Conservation (phyloP, 2,113 vertebrate genomes). For the Ailuropoda melanoleuca region DNA sequence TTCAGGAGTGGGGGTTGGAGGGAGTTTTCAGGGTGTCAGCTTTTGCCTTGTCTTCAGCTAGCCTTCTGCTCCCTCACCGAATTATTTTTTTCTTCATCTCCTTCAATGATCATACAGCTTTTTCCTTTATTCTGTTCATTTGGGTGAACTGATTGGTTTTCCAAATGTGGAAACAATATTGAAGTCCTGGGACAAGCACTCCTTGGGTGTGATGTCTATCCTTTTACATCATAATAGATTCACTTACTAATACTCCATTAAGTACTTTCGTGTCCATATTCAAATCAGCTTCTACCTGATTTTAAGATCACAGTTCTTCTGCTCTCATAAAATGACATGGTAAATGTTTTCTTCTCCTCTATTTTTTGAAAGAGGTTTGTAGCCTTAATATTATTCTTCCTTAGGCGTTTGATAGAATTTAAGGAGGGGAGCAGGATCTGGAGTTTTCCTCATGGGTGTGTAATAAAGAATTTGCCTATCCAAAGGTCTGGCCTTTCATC, state of each 20-base stretch:
- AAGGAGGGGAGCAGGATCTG: background rate
- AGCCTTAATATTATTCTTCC: background rate
- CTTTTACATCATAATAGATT: background rate
- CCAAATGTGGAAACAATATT: background rate
- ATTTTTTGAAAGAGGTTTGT: background rate
- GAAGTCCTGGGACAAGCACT: background rate
- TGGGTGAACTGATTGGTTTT: background rate
- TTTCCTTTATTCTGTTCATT: background rate
- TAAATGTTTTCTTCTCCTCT: background rate
- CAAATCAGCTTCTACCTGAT: background rate
- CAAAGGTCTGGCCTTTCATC: background rate
- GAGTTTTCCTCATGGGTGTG: background rate
- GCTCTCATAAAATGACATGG: background rate
- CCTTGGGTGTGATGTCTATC: background rate
- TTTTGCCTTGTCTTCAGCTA: background rate
- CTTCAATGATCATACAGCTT: background rate
- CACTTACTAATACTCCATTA: background rate
- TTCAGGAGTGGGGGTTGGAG: background rate
- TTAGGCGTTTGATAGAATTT: background rate
- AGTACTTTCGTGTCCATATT: background rate
- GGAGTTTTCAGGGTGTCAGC: background rate
- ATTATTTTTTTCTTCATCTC: background rate
- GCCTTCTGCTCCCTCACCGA: background rate
- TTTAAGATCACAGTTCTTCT: background rate
- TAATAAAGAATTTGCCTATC: background rate